phyloP scores from a whole-genome alignment of 2,888 invertebrate species.

The Cactoblastis cactorum region DNA sequence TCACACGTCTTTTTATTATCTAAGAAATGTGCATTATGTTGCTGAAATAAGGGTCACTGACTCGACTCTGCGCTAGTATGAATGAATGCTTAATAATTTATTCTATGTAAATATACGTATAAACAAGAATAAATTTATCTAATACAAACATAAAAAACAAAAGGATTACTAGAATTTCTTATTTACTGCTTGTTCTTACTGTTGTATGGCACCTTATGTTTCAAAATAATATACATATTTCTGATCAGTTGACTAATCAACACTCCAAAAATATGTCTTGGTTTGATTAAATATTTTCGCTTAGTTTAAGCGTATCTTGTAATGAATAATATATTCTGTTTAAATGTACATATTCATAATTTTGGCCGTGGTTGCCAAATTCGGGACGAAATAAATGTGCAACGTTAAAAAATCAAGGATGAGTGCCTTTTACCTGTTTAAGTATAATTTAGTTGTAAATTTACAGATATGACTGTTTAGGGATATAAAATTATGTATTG shows the following conservation, averaged over 20 bases:
- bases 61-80: too few relatives aligned
- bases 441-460: conserved; percentile 42
- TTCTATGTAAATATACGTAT: too few relatives aligned
- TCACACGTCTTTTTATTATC: too few relatives aligned
- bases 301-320: not conserved
- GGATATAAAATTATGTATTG: conserved; percentile 64
- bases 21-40: too few relatives aligned
- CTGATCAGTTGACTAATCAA: not conserved
- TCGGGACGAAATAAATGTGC: not conserved
- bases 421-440: conserved; percentile 71
- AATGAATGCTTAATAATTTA: too few relatives aligned
- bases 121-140: too few relatives aligned
- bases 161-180: too few relatives aligned
- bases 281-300: not conserved
- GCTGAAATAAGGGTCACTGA: too few relatives aligned
- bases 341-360: not conserved
- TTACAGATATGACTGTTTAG: conserved; percentile 65
- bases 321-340: not conserved
- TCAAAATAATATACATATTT: not conserved
- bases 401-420: conserved; percentile 39
- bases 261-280: not conserved
- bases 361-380: not conserved
- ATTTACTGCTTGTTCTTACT: too few relatives aligned
- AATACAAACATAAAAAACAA: too few relatives aligned
- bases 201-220: not conserved